These are phyloP conservation scores for Enteromius radiatus DNA, from an alignment of 2,797 vertebrate species.

Conservation along the genomic window DNA sequence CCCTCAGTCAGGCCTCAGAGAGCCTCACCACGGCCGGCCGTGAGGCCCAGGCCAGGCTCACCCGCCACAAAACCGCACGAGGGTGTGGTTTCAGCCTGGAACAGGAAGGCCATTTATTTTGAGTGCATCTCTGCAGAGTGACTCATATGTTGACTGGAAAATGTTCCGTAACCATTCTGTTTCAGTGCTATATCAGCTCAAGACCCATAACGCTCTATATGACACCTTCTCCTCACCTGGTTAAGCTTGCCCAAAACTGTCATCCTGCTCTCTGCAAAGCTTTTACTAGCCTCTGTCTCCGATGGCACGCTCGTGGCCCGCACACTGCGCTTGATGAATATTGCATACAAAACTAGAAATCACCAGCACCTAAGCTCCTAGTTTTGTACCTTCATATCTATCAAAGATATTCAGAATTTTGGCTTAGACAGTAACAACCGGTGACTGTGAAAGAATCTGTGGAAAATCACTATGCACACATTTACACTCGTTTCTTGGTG, in stretches of 20 bases:
- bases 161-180: conserved; percentile 82
- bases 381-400: background rate
- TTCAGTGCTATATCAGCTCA: conserved; percentile 82
- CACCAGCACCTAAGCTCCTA: conserved; percentile 16
- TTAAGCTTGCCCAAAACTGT: conserved; percentile 10
- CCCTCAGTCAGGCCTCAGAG: conserved; percentile 73
- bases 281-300: background rate
- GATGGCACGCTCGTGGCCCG: background rate
- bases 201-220: conserved; percentile 64
- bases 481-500: background rate
- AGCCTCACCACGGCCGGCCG: conserved; percentile 68
- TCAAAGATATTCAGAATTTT: background rate
- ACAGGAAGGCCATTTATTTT: conserved; percentile 98
- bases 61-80: conserved; percentile 85
- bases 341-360: background rate
- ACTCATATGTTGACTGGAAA: conserved; percentile 98
- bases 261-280: conserved; percentile 3
- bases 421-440: background rate
- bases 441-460: background rate
- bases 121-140: conserved; percentile 90
- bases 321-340: background rate
- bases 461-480: conserved; percentile 14
- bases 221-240: conserved; percentile 68
- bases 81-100: conserved; percentile 91
- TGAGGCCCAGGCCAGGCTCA: conserved; percentile 79